Base-by-base conservation (phyloP, 2,113 vertebrate genomes). In the Ammodytes dubius region DNA sequence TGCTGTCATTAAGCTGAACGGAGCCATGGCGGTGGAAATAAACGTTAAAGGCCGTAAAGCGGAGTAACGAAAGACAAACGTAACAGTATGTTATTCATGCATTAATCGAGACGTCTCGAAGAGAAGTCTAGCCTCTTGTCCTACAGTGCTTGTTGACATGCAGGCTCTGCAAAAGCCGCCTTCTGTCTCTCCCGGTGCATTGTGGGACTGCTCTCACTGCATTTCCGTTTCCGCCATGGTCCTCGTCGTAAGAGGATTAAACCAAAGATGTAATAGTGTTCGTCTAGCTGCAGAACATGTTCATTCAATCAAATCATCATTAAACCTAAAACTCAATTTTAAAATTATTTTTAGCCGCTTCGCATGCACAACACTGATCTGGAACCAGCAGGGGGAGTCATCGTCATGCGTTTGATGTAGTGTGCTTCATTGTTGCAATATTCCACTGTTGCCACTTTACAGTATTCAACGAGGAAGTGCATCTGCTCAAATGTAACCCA, bases 131-230 rank as follows among this genome's bases (percentile, higher is more conserved):
- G 42, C 3, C 5, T 11, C 39, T 7, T 15, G 7, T 0, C 0
- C 19, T 14, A 0, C n/a, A 27, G 27, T n/a, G 7, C n/a, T 39
- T 70, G 57, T 63, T 73, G 72, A 80, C 82, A 85, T 68, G 70
- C 15, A 84, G 5, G 6, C 13, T 9, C 70, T 57, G 43, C 79
- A 77, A 70, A 94, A 92, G 85, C 92, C 94, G 93, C 94, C 89
- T 86, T 86, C 5, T 12, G 0, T 1, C 10, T 43, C n/a, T 15
- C 66, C 50, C 15, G 68, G 54, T 90, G 94, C 13, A 92, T 94
- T 91, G 46, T 94, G 94, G 94, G 93, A 84, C 54, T 6, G 12
- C 2, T 27, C 35, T 27, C 27, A 27, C 27, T 27, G 27, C 27
- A 69, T 35, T 79, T 70, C 67, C 77, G 58, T n/a, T 70, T 78